A percentile compares a stretch with the other conserved stretches of the same genome.
Conservation (phyloP, 2,888 invertebrate species). For the Dynastes tityus region DNA sequence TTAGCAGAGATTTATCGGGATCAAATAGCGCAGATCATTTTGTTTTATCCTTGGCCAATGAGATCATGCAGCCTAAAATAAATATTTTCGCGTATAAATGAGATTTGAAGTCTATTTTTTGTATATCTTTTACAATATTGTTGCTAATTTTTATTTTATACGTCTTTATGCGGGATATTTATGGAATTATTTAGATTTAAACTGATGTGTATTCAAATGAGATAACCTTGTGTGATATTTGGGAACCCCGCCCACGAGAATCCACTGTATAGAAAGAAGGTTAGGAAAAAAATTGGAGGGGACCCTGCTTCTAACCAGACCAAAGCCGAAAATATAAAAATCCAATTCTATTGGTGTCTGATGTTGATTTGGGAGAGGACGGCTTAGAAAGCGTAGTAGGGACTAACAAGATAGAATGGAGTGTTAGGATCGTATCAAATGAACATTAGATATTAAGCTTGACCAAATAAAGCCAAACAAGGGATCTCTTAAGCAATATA, state of each 20-base stretch:
- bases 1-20: not conserved
- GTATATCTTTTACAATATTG: not conserved
- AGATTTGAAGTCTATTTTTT: not conserved
- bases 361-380: constrained; percentile 11
- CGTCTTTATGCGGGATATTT: not conserved
- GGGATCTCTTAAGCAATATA: too few relatives aligned
- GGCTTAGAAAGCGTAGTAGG: not conserved
- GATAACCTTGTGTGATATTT: too few relatives aligned
- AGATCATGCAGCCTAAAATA: too few relatives aligned
- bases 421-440: too few relatives aligned
- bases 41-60: not conserved
- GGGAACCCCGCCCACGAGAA: not conserved
- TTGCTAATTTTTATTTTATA: not conserved
- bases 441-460: too few relatives aligned
- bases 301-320: not conserved
- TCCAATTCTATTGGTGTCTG: constrained; percentile 1
- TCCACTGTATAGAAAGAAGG: not conserved
- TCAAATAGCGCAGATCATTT: not conserved
- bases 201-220: not conserved
- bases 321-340: constrained; percentile 13
- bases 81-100: not conserved
- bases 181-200: not conserved
- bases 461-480: too few relatives aligned
- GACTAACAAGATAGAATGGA: too few relatives aligned
- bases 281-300: not conserved